Base-by-base conservation (phyloP, 2,888 invertebrate genomes). In the Noctua fimbriata region DNA sequence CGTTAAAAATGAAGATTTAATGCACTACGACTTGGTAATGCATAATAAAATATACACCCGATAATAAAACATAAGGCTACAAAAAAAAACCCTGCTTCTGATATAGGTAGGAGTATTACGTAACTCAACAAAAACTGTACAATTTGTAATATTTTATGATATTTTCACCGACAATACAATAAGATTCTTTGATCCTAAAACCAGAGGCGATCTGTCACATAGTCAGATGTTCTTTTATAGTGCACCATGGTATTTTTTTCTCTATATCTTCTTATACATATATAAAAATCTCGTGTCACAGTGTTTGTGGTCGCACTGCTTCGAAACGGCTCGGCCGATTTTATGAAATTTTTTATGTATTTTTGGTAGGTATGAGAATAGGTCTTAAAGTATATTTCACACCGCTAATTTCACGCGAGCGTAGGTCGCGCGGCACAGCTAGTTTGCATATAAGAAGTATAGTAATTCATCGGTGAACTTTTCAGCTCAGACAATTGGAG, bases 1-100 rank as follows among this genome's bases (percentile, higher is more conserved):
- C 69, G 76, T 82, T 76, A 79, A 84, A 85, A 88, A 76, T 73
- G 47, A 84, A 81, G 81, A 85, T 84, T 63, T 76, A 81, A 84
- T 79, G 72, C 75, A 80, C 55, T 76, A 73, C 79, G 73, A 74
- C 72, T 69, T 82, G 49, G 58, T 79, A 79, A 80, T 84, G 83
- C 88, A 87, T 75, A 41, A 74, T 79, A 49, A 77, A 67, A 77
- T 79, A 71, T 78, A 52, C n/a, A 44, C 32, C 36, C 58, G 36
- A 36, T 47, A 81, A 81, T 84, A 81, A 70, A 82, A 79, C 44
- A 63, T 69, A 77, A 78, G 21, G 32, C 21, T 41, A 52, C 60
- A 49, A n/a, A 49, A n/a, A 72, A 44, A 79, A 69, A 63, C 44
- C 21, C 24, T 63, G 71, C 73, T 44, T 24, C 9, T 67, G 24